phyloP scores from a whole-genome alignment of 2,888 invertebrate genomes.

The Choreutis nemorana region DNA sequence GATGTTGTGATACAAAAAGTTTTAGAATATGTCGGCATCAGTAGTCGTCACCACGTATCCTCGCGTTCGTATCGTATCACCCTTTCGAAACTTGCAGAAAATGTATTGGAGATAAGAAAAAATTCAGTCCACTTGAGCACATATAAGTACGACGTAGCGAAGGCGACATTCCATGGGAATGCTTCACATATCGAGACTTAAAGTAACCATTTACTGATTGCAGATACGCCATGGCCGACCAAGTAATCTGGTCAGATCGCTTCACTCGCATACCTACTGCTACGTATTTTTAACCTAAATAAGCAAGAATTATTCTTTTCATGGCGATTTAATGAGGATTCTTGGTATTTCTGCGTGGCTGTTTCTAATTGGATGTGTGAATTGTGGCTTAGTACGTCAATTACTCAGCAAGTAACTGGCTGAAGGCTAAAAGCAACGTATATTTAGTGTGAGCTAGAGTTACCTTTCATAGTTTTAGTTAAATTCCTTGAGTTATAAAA shows the following conservation, averaged over 20 bases:
- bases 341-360: constrained; percentile 12
- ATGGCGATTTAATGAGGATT: constrained; percentile 36
- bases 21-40: constrained; percentile 17
- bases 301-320: constrained; percentile 49
- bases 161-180: constrained; percentile 59
- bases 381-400: background rate
- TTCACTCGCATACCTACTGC: constrained; percentile 48
- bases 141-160: constrained; percentile 57
- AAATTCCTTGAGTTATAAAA: too few species aligned
- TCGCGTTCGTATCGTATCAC: constrained; percentile 31
- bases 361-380: constrained; percentile 9
- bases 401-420: background rate
- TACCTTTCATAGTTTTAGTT: too few species aligned
- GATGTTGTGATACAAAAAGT: too few species aligned
- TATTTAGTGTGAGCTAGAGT: too few species aligned
- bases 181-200: constrained; percentile 58
- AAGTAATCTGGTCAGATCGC: constrained; percentile 60
- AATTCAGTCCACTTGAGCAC: constrained; percentile 54
- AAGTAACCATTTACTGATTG: constrained; percentile 64
- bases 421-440: too few species aligned
- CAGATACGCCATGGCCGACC: constrained; percentile 62
- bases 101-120: constrained; percentile 64
- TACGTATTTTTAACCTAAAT: constrained; percentile 61
- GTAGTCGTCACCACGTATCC: constrained; percentile 23
- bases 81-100: constrained; percentile 61